Evolutionary conservation across 2,113 vertebrate species (phyloP), one percentile per base, ranked within the genome.

Genomic region (Aviceda subcristata): DNA sequence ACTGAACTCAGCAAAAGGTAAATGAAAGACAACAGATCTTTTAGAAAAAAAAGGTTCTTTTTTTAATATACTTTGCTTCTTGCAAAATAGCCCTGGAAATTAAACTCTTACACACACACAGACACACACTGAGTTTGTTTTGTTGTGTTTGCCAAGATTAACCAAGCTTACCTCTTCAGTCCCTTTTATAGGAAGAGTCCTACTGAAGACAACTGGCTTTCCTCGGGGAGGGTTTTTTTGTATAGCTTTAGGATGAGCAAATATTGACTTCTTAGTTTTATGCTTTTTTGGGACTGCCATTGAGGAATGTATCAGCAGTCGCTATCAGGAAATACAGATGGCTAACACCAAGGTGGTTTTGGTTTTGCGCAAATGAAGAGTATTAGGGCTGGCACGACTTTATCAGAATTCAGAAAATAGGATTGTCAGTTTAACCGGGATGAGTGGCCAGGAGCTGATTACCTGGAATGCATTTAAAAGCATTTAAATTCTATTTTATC

Each of bases 341-440:
- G 50, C 36, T 75, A 87, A 78, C 29, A 59, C 38, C 27, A n/a
- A 66, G 34, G 10, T 60, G 32, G 36, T 56, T 90, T 93, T 88
- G 48, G 26, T 80, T 87, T 71, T 88, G 45, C 80, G 45, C 32
- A 88, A 79, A 83, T 48, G 15, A 90, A 48, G 48, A 72, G 13
- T 4, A 7, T 50, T 79, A 41, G 36, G 91, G 9, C 43, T 90
- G 36, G 43, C 27, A 29, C 12, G 56, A 15, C 19, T 69, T 72
- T 69, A 76, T 90, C 45, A 77, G 43, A 79, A 76, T 66, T 77
- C 50, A 83, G 87, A 62, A 83, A 94, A 88, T 15, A 80, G 57
- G 41, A 82, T 91, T 94, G 74, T 63, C 78, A 90, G 74, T 55
- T 97, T 91, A 90, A 82, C 29, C n/a, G 41, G 82, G 60, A 72